Evolutionary conservation across 2,797 vertebrate species (phyloP), one percentile per base, ranked within the genome.

Genomic region (Acanthurus lineatus): DNA sequence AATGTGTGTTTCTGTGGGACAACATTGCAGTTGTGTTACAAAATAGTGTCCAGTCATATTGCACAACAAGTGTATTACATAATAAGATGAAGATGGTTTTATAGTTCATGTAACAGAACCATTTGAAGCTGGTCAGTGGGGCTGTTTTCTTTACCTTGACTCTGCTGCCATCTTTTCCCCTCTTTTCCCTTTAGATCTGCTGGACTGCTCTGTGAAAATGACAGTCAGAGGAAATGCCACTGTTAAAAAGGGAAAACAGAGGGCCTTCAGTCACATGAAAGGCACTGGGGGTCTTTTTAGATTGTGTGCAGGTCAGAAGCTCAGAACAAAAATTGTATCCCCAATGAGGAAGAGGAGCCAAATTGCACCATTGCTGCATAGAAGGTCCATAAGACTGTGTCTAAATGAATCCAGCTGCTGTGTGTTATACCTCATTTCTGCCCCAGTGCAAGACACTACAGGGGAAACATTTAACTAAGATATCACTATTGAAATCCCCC

Each of bases 151-250:
- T 51, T 69, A 72, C 61, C 42, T 65, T 28, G n/a, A 69, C 49
- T 73, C 74, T 59, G 44, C 76, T 44, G 22, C 62, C 3, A 1
- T 68, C 75, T 42, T 47, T 10, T 8, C 47, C 56, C 62, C 63
- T 59, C 48, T 47, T 51, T 14, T 68, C 54, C 74, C 78, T 86
- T 93, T 69, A 90, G 88, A 94, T 89, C 86, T 90, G 76, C 54
- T 32, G 58, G 71, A 81, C 69, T 47, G 73, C 79, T 81, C 62
- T 84, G 83, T 90, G 85, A 89, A 92, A 35, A 93, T 88, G 86
- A 83, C 85, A 86, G 84, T 89, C 84, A 73, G 76, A 86, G 74
- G 84, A 94, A 94, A 95, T 94, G 93, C 93, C 93, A 94, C 79
- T 73, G 83, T 91, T 91, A 94, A 93, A 95, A 95, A 91, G 89